Evolutionary conservation across 2,888 invertebrate species (phyloP).

Genomic region (Cosmopolites sordidus): DNA sequence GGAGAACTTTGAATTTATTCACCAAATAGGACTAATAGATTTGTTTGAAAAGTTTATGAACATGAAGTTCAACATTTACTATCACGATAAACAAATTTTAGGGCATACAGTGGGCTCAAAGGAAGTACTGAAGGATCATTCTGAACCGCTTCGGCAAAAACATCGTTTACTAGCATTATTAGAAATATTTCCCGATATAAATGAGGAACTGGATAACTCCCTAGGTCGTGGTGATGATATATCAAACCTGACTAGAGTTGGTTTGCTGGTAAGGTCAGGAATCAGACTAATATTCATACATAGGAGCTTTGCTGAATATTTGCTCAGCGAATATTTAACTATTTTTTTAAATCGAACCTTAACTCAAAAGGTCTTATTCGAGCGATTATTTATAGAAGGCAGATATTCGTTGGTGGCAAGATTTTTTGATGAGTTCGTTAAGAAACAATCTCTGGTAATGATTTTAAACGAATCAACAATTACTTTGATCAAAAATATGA

Average conservation of each 20-base stretch:
- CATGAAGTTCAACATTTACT: conserved; percentile 13
- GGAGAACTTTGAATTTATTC: conserved; percentile 6
- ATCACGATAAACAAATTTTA: conserved; percentile 12
- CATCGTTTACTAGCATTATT: conserved; percentile 2
- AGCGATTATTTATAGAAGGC: neutral
- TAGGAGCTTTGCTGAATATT: conserved; percentile 19
- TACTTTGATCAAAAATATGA: neutral
- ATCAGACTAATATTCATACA: conserved; percentile 14
- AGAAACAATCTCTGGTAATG: neutral
- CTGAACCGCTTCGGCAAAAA: neutral
- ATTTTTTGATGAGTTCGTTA: conserved; percentile 3
- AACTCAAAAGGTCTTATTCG: neutral
- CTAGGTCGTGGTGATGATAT: neutral
- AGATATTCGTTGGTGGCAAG: neutral
- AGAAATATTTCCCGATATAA: neutral
- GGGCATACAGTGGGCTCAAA: neutral
- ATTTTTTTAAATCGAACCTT: neutral
- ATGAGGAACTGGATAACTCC: neutral
- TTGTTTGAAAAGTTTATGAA: conserved; percentile 13
- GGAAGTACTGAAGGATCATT: neutral
- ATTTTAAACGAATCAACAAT: neutral
- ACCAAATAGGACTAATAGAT: conserved; percentile 5
- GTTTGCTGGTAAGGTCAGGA: conserved; percentile 6
- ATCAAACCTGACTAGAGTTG: conserved; percentile 7
- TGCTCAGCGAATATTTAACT: conserved; percentile 10